These are phyloP conservation scores for Xylophagus ater DNA, from an alignment of 2,888 invertebrate species.

Conservation along the genomic window DNA sequence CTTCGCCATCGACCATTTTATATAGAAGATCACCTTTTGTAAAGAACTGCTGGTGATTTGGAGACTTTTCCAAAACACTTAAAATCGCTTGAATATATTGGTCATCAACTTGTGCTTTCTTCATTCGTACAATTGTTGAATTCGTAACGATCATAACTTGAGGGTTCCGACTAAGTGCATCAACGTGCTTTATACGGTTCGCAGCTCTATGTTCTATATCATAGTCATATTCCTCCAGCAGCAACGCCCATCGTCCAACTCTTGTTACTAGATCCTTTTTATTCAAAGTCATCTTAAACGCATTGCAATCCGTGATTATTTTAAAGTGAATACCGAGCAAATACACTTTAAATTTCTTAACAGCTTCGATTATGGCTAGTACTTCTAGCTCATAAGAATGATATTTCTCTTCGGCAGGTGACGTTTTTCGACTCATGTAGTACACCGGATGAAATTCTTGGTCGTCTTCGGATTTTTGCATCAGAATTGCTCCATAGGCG, in stretches of 20 bases:
- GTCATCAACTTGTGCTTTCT: background rate
- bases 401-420: constrained; percentile 5
- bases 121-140: background rate
- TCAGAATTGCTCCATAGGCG: constrained; percentile 3
- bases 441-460: constrained; percentile 6
- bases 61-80: background rate
- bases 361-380: constrained; percentile 12
- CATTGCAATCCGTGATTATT: constrained; percentile 17
- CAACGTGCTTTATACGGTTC: constrained; percentile 19
- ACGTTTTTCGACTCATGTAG: constrained; percentile 11
- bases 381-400: constrained; percentile 12
- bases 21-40: background rate
- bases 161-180: constrained; percentile 20
- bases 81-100: background rate
- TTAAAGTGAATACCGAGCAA: constrained; percentile 17
- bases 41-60: constrained; percentile 1
- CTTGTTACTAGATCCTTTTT: constrained; percentile 16
- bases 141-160: constrained; percentile 8
- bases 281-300: constrained; percentile 16
- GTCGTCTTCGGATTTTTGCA: constrained; percentile 1
- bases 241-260: constrained; percentile 20
- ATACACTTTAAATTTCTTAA: constrained; percentile 22
- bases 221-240: constrained; percentile 18
- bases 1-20: constrained; percentile 1
- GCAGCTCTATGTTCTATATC: constrained; percentile 19